Base-by-base conservation (phyloP, 2,113 vertebrate species). In the Ictalurus furcatus region DNA sequence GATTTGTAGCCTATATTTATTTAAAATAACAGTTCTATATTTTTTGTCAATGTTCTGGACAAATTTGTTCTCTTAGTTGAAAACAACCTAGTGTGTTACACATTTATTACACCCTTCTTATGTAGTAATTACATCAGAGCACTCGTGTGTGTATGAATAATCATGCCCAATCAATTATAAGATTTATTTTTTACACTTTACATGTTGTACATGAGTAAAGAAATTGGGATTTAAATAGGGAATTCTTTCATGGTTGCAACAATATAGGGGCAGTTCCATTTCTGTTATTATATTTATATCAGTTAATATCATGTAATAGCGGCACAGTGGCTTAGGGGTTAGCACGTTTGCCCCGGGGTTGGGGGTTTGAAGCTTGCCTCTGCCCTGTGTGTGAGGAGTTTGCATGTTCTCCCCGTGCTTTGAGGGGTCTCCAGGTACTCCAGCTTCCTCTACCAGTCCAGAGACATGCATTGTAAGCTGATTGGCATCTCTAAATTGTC, bases 21-120 rank as follows among this genome's bases (percentile, higher is more conserved):
- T 76, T 44, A 44, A 25, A 76, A 40, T 11, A 23, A 74, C 73
- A 74, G 17, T 74, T 74, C 2, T 12, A 23, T 23, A 19, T 76
- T 37, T 8, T 16, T n/a, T 67, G 11, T 28, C 2, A 67, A n/a
- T 67, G 9, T 9, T 67, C 25, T 67, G 8, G 21, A 0, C 12
- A 76, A 76, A 44, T 1, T 11, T 44, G 21, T 44, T 25, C 34
- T 76, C 9, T 78, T 13, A 14, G 40, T 14, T 48, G 40, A 76
- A 25, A 48, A 44, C 9, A 48, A 25, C 40, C 23, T 25, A 81
- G 16, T 56, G 6, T 81, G 40, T 71, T 86, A 82, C 88, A 89
- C 48, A 59, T 79, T 82, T 86, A 82, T 82, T 82, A 89, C 65
- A 73, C 48, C 21, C 12, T 82, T 30, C 28, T 82, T 34, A 56